A percentile compares a stretch with the other conserved stretches of the same genome.
phyloP scores from a whole-genome alignment of 2,888 invertebrate genomes.

The Diloba caeruleocephala region DNA sequence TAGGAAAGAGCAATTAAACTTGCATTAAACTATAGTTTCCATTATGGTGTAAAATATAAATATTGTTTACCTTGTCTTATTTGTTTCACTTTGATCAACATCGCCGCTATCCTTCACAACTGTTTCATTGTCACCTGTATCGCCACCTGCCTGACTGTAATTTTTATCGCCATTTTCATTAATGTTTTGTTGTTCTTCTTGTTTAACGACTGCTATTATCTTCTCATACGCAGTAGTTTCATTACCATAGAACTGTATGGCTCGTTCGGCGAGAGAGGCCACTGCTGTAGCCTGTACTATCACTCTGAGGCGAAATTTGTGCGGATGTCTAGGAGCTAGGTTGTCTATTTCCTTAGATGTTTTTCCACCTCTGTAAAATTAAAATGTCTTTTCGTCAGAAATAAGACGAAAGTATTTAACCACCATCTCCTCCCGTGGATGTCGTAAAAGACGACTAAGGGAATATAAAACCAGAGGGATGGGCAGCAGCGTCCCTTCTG shows the following conservation, averaged over 20 bases:
- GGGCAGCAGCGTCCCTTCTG: too few relatives aligned
- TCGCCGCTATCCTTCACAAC: not conserved
- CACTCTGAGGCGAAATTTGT: constrained; percentile 81
- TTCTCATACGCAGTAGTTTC: constrained; percentile 56
- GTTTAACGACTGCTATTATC: constrained; percentile 38
- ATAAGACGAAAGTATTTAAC: too few relatives aligned
- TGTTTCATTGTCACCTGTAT: not conserved
- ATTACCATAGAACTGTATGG: constrained; percentile 66
- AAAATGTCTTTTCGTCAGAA: not conserved
- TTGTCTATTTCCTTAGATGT: constrained; percentile 76
- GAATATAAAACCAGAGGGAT: too few relatives aligned
- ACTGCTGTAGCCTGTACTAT: constrained; percentile 69
- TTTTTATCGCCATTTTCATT: not conserved
- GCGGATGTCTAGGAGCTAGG: constrained; percentile 83
- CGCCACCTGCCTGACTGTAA: not conserved
- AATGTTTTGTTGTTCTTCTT: constrained; percentile 4
- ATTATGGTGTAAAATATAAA: too few relatives aligned
- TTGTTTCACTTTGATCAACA: not conserved
- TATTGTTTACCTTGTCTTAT: not conserved
- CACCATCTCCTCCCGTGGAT: too few relatives aligned
- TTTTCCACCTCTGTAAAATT: constrained; percentile 80
- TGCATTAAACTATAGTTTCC: too few relatives aligned
- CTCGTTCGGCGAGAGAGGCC: constrained; percentile 56
- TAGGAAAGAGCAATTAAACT: too few relatives aligned
- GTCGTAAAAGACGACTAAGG: too few relatives aligned